A percentile compares a stretch with the other conserved stretches of the same genome.
phyloP scores from a whole-genome alignment of 2,888 invertebrate species.

The Andrena marginata region DNA sequence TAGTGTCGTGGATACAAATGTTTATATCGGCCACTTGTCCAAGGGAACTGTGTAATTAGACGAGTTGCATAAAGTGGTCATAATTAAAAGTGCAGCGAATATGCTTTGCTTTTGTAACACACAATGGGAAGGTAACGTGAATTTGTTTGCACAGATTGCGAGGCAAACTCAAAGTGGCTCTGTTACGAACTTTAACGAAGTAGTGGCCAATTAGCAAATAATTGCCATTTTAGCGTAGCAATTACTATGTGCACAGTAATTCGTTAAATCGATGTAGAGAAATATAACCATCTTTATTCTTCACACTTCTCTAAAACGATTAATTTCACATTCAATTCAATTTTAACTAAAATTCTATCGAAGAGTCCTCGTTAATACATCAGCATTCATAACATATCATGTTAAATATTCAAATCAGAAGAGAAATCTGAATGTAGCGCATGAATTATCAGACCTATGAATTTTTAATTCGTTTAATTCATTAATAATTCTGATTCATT shows the following conservation, averaged over 20 bases:
- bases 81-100: conserved; percentile 4
- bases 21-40: conserved; percentile 27
- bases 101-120: background rate
- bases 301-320: too few species aligned
- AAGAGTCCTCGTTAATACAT: too few species aligned
- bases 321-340: too few species aligned
- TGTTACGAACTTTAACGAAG: background rate
- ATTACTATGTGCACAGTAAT: too few species aligned
- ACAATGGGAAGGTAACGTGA: background rate
- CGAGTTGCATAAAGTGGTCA: conserved; percentile 31
- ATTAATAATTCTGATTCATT: background rate
- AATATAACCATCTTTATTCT: too few species aligned
- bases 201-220: background rate
- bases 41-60: conserved; percentile 10
- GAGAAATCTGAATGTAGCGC: too few species aligned
- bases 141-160: background rate
- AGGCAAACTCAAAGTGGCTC: background rate
- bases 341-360: too few species aligned
- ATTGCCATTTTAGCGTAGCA: background rate
- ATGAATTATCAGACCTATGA: too few species aligned
- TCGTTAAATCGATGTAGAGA: too few species aligned
- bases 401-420: too few species aligned
- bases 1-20: conserved; percentile 44
- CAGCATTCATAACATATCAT: too few species aligned
- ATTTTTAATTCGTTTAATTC: too few species aligned